Conservation (phyloP, 2,113 vertebrate species). For the Psammodynastes pulverulentus region DNA sequence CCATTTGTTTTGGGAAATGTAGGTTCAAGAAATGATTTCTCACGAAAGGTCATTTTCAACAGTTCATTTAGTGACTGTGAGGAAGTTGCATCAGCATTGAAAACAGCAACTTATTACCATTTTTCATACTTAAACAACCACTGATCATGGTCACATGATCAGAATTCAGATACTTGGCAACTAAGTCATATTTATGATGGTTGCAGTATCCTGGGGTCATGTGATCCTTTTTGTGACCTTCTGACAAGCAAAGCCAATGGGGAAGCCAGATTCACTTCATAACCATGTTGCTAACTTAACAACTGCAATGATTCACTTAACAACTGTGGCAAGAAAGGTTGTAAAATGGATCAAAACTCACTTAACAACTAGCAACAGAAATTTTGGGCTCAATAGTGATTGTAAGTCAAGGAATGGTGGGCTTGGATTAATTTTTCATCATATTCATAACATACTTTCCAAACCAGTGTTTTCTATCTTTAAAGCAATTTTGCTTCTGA, state of each 20-base stretch:
- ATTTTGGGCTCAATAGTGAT: background rate
- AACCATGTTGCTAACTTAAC: background rate
- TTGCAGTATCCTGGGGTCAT: background rate
- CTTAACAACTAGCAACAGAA: background rate
- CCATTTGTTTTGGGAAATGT: background rate
- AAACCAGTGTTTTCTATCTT: background rate
- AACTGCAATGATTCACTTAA: background rate
- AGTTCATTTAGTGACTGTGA: background rate
- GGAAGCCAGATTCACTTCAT: background rate
- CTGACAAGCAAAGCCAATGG: background rate
- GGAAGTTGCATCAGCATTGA: background rate
- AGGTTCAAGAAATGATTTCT: background rate
- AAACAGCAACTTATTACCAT: background rate
- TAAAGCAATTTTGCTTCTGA: background rate
- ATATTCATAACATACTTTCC: background rate
- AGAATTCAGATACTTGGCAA: background rate
- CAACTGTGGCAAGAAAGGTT: background rate
- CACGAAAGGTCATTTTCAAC: background rate
- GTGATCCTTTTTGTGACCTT: background rate
- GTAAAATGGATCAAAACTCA: background rate
- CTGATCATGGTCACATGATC: background rate
- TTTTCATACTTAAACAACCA: background rate
- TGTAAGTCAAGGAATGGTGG: background rate
- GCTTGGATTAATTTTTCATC: background rate
- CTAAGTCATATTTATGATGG: background rate